Evolutionary conservation across 2,888 invertebrate genomes (phyloP).

Genomic region (Ornithoptera priamus): DNA sequence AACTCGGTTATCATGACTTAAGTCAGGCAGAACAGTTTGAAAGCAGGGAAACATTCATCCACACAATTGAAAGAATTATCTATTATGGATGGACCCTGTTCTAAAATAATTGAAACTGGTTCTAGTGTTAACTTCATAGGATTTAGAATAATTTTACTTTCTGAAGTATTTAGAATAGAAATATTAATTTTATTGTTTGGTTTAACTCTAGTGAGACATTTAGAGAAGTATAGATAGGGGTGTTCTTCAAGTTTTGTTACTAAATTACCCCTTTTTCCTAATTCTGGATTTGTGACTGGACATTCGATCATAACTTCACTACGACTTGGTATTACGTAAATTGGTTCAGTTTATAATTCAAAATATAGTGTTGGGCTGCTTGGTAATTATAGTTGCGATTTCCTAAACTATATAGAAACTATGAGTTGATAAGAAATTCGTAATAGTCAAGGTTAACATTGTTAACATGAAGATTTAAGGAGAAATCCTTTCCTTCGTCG

Average conservation of each 20-base stretch:
- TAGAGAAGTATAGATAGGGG: background rate
- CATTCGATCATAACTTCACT: background rate
- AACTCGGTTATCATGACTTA: background rate
- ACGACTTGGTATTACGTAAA: background rate
- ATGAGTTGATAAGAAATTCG: background rate
- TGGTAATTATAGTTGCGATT: background rate
- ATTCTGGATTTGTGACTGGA: background rate
- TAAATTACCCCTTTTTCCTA: background rate
- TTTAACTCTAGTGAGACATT: background rate
- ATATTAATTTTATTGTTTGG: background rate
- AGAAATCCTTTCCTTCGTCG: background rate
- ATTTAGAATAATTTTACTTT: background rate
- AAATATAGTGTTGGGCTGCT: background rate
- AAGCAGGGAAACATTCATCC: no score
- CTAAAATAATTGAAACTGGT: background rate
- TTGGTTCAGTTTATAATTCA: background rate
- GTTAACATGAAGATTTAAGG: background rate
- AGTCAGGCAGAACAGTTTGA: no score
- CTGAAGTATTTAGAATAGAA: background rate
- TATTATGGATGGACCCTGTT: background rate
- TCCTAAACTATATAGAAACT: background rate
- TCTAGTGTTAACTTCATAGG: background rate
- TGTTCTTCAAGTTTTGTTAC: background rate
- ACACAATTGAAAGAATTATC: background rate
- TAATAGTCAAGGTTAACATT: background rate